Percentiles rank a stretch among this genome's conserved stretches.
Evolutionary conservation across 1,140 invertebrate genomes (phyloP).

Genomic region (Drosophila tani): DNA sequence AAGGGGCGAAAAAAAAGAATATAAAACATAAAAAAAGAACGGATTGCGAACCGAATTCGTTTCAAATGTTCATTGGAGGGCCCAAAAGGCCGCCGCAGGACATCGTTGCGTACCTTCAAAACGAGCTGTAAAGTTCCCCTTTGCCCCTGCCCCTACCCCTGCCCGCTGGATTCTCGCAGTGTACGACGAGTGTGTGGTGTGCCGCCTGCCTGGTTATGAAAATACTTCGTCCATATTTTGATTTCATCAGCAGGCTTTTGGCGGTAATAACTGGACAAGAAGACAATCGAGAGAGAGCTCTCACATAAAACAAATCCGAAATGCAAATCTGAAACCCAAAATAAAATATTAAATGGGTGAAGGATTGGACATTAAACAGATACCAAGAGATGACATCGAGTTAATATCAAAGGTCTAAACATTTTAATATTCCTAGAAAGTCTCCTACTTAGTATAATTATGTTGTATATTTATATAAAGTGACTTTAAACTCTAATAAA

Average conservation of each 20-base stretch:
- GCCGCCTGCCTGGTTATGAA: slow-evolving; percentile 56
- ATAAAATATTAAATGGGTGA: slow-evolving; percentile 11
- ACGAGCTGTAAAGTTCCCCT: slow-evolving; percentile 75
- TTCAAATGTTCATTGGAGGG: slow-evolving; percentile 61
- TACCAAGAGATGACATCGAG: not conserved
- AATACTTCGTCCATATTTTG: slow-evolving; percentile 77
- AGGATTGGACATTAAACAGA: not conserved
- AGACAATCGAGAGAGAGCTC: slow-evolving; percentile 42
- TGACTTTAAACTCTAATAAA: no score
- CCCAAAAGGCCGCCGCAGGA: slow-evolving; percentile 70
- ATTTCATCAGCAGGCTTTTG: slow-evolving; percentile 77
- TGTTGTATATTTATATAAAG: no score
- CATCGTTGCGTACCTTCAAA: slow-evolving; percentile 76
- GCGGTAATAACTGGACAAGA: slow-evolving; percentile 68
- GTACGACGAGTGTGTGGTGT: slow-evolving; percentile 13
- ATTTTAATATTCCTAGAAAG: not conserved
- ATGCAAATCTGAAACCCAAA: not conserved
- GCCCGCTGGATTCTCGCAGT: slow-evolving; percentile 1
- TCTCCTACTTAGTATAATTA: no score
- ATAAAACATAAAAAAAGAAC: slow-evolving; percentile 17
- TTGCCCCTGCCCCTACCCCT: not conserved
- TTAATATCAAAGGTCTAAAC: not conserved
- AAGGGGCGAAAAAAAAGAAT: slow-evolving; percentile 57
- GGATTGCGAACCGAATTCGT: slow-evolving; percentile 56
- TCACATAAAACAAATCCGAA: slow-evolving; percentile 22